Percentiles rank a stretch among this genome's conserved stretches.
Evolutionary conservation across 2,797 vertebrate species (phyloP).

Genomic region (Gymnocypris eckloni): DNA sequence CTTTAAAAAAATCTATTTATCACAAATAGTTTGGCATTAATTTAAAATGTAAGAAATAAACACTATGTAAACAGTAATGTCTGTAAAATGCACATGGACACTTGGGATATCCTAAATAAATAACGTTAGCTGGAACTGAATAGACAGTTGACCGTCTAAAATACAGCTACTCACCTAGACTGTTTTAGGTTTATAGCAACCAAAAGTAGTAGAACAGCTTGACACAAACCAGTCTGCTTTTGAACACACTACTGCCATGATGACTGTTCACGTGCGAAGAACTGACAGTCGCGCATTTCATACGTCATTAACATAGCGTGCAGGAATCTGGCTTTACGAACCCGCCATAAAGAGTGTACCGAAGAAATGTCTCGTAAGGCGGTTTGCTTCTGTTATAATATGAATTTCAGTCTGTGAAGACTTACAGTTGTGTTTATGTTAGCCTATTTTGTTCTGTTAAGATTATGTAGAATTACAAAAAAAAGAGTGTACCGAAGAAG

Average conservation of each 20-base stretch:
- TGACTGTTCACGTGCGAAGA: slow-evolving; percentile 49
- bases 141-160: neutral
- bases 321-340: neutral
- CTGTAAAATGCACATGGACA: neutral
- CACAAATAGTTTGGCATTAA: neutral
- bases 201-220: slow-evolving; percentile 69
- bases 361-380: neutral
- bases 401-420: too few species aligned
- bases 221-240: slow-evolving; percentile 69
- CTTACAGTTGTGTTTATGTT: too few species aligned
- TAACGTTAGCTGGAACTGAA: neutral
- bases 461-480: too few species aligned
- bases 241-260: slow-evolving; percentile 69
- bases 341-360: neutral
- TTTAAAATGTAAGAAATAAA: neutral
- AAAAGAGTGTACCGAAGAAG: neutral
- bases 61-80: neutral
- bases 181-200: slow-evolving; percentile 67
- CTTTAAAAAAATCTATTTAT: neutral
- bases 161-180: slow-evolving; percentile 64
- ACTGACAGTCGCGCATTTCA: slow-evolving; percentile 42
- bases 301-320: slow-evolving; percentile 43
- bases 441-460: too few species aligned
- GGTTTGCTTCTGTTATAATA: too few species aligned
- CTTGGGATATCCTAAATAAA: neutral